Conservation (phyloP, 1,140 invertebrate species). For the Solenopsis fugax region DNA sequence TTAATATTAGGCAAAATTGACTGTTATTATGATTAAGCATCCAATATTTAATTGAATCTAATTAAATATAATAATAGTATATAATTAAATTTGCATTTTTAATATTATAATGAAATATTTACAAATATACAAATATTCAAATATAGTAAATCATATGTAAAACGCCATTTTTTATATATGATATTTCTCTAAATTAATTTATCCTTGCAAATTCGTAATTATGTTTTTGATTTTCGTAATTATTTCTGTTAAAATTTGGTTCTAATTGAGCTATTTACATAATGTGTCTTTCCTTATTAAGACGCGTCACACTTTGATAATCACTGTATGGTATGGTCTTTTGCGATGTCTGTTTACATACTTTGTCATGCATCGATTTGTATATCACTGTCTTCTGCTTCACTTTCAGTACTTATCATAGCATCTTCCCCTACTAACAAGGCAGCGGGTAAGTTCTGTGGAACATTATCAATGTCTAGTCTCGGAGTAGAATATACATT, state of each 20-base stretch:
- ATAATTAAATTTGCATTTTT: constrained; percentile 3
- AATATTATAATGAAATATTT: constrained; percentile 27
- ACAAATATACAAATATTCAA: constrained; percentile 22
- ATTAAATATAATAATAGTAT: no score
- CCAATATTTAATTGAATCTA: neutral
- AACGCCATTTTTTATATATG: neutral
- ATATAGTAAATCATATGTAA: neutral
- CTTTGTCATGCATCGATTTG: constrained; percentile 86
- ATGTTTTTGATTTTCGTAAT: constrained; percentile 43
- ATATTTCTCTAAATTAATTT: constrained; percentile 35
- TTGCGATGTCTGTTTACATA: constrained; percentile 70
- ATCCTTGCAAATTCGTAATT: constrained; percentile 24
- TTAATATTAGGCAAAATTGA: constrained; percentile 30
- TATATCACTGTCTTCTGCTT: constrained; percentile 86
- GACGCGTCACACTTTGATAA: neutral
- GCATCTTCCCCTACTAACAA: constrained; percentile 86
- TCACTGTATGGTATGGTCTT: constrained; percentile 38
- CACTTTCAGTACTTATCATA: constrained; percentile 85
- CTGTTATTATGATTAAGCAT: constrained; percentile 30
- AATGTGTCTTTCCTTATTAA: neutral
- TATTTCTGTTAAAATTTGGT: neutral
- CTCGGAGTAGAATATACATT: constrained; percentile 85
- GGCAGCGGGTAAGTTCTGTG: constrained; percentile 85
- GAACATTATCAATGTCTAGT: constrained; percentile 85
- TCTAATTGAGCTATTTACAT: constrained; percentile 39